A percentile compares a stretch with the other conserved stretches of the same genome.
phyloP scores from a whole-genome alignment of 2,113 vertebrate species.

The Hucho hucho region DNA sequence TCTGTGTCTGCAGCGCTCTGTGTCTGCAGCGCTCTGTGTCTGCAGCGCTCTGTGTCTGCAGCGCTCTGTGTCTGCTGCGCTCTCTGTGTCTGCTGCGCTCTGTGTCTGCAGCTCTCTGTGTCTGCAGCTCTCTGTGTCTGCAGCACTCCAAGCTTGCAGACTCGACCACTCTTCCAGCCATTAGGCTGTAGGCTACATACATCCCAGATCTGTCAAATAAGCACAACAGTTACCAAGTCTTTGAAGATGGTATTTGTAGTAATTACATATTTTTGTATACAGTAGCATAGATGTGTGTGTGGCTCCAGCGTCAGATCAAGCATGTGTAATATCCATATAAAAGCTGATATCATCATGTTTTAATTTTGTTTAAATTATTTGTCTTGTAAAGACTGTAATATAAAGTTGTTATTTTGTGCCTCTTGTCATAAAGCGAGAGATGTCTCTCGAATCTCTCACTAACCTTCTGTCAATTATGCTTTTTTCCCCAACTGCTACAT shows the following conservation, averaged over 20 bases:
- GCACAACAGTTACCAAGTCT: constrained; percentile 9
- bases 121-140: no score
- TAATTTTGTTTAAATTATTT: constrained; percentile 83
- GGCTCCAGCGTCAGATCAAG: background rate
- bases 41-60: no score
- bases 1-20: no score
- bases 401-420: constrained; percentile 70
- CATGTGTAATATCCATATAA: constrained; percentile 29
- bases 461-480: constrained; percentile 15
- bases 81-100: no score
- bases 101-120: no score
- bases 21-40: no score
- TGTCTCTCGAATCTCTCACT: constrained; percentile 23
- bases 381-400: constrained; percentile 81
- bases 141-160: no score
- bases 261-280: constrained; percentile 33
- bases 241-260: constrained; percentile 13
- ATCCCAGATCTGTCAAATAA: constrained; percentile 8
- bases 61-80: no score
- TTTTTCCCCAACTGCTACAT: constrained; percentile 38
- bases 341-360: constrained; percentile 12
- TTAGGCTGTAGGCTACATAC: background rate
- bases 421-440: constrained; percentile 75
- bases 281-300: constrained; percentile 7
- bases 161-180: background rate